Evolutionary conservation across 2,797 vertebrate genomes (phyloP).

Genomic region (Neosilurus mollespiculum): DNA sequence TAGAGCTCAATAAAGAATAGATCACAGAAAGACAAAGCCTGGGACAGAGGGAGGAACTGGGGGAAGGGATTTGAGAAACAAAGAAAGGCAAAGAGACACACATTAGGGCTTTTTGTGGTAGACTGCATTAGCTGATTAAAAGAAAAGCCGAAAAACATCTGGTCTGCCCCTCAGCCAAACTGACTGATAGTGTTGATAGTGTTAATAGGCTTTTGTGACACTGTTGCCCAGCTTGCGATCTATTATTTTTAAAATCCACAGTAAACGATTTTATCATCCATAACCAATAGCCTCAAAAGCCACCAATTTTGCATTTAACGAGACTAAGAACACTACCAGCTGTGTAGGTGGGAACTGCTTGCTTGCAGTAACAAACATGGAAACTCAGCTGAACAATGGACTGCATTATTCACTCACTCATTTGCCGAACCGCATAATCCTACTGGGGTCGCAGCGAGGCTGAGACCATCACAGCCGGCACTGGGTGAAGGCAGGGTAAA

Average conservation of each 20-base stretch:
- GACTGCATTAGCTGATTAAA: conserved; percentile 31
- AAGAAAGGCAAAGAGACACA: conserved; percentile 7
- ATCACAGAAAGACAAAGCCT: conserved; percentile 27
- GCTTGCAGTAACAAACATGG: background rate
- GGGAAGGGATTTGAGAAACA: conserved; percentile 2
- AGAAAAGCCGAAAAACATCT: conserved; percentile 22
- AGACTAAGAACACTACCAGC: background rate
- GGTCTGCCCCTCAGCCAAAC: conserved; percentile 10
- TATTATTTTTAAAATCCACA: background rate
- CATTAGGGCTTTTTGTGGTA: conserved; percentile 10
- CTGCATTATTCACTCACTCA: too few species aligned
- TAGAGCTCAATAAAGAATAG: conserved; percentile 21
- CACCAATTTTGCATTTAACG: background rate
- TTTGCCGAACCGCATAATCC: too few species aligned
- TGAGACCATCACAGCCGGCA: too few species aligned
- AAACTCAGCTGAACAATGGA: background rate
- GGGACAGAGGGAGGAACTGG: background rate
- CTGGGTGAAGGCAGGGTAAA: too few species aligned
- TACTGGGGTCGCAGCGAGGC: too few species aligned
- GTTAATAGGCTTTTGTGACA: background rate
- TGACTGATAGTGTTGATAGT: background rate
- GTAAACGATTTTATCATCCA: background rate
- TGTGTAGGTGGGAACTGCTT: background rate
- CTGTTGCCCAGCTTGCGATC: background rate
- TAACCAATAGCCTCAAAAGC: background rate